Evolutionary conservation across 2,888 invertebrate genomes (phyloP), one percentile per base, ranked within the genome.

Genomic region (Nipponacmea schrenckii): DNA sequence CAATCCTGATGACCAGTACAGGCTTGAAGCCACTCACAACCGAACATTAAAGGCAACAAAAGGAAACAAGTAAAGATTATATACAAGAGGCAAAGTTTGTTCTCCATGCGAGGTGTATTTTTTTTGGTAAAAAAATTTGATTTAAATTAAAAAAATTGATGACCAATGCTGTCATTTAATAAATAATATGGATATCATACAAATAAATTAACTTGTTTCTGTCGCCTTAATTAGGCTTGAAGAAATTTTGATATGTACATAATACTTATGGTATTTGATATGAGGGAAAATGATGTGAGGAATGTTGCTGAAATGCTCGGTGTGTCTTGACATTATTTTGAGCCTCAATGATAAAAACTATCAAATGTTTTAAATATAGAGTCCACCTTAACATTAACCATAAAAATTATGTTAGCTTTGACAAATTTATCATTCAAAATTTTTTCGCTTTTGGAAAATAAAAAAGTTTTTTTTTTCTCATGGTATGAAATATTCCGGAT

Each of bases 401-500:
- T 24, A 56, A 12, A 56, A 10, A 56, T 56, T 24, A 56, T 20
- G 20, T 24, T 12, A 56, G 20, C 56, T 20, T 56, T 56, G 20
- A 56, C 56, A 56, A 56, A 56, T 8, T 56, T 56, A 24, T 56
- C 10, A 39, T 39, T 39, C 39, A 39, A 39, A 39, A 56, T 24
- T 56, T 56, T 56, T 46, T 50, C 20, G 14, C 26, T 63, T 65
- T 20, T 48, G 20, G 45, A 48, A 62, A 67, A 5, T 26, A 71
- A 71, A 66, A 67, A 71, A 50, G 70, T 77, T 39, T 39, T n/a
- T 39, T 39, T 1, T 39, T 39, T 39, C 39, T 82, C 81, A 85
- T 84, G 83, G 84, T 82, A 85, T 82, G 80, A 81, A 85, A 81
- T 81, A 84, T 74, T 83, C 84, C 68, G 82, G 80, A 74, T 82